These are phyloP conservation scores for Anser brachyrhynchus DNA, from an alignment of 2,113 vertebrate genomes.

Conservation along the genomic window DNA sequence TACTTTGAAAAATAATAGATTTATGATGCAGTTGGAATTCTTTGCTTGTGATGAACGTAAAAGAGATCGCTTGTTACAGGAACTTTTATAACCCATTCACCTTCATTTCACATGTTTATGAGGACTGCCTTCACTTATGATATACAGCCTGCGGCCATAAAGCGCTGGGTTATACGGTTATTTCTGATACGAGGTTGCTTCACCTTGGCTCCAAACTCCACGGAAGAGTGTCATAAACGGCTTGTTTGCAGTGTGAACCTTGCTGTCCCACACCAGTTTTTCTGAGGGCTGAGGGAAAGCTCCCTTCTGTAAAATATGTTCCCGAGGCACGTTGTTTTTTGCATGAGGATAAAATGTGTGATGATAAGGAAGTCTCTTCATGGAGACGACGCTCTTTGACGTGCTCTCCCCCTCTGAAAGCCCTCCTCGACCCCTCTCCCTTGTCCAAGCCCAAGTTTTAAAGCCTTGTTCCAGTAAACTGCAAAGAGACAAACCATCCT, in stretches of 20 bases:
- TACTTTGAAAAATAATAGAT: conserved; percentile 76
- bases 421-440: not conserved
- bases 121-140: conserved; percentile 77
- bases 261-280: conserved; percentile 43
- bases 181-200: conserved; percentile 78
- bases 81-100: conserved; percentile 81
- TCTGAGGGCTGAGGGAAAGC: conserved; percentile 41
- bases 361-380: not conserved
- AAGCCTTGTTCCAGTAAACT: not conserved
- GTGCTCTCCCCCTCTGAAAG: not conserved
- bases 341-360: fast-evolving
- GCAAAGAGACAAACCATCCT: not conserved
- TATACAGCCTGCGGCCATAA: conserved; percentile 77
- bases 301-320: not conserved
- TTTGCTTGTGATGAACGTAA: conserved; percentile 76
- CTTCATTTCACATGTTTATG: conserved; percentile 82
- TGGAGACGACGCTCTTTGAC: not conserved
- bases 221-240: conserved; percentile 78
- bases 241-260: conserved; percentile 68
- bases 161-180: conserved; percentile 73
- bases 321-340: not conserved
- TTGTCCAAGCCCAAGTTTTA: not conserved
- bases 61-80: conserved; percentile 76
- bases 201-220: conserved; percentile 80
- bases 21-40: conserved; percentile 81